phyloP scores from a whole-genome alignment of 2,797 vertebrate genomes.

The Amniataba percoides region DNA sequence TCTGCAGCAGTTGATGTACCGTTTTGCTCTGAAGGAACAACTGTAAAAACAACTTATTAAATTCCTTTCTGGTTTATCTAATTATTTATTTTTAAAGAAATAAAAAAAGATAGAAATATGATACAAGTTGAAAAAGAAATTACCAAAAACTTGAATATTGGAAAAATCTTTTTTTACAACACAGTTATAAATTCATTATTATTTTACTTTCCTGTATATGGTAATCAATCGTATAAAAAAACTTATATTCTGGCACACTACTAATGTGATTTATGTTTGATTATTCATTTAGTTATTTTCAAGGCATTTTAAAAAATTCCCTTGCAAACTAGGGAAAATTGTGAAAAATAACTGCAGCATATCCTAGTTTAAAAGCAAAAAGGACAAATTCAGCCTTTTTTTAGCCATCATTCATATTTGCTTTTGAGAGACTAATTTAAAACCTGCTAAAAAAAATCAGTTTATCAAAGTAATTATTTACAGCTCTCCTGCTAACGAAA shows the following conservation, averaged over 20 bases:
- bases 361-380: background rate
- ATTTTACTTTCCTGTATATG: background rate
- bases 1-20: slow-evolving; percentile 30
- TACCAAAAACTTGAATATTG: background rate
- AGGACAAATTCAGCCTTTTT: background rate
- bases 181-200: background rate
- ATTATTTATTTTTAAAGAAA: slow-evolving; percentile 16
- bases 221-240: background rate
- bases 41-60: background rate
- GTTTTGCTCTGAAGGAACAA: slow-evolving; percentile 17
- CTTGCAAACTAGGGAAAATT: background rate
- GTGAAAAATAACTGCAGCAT: background rate
- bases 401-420: background rate
- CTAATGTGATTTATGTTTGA: background rate
- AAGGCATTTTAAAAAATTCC: slow-evolving; percentile 16
- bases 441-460: background rate
- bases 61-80: background rate
- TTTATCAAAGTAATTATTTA: background rate
- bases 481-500: background rate
- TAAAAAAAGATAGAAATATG: background rate
- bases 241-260: background rate
- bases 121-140: background rate
- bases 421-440: background rate
- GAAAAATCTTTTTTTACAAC: background rate
- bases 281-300: background rate